These are phyloP conservation scores for Hesperophylax magnus DNA, from an alignment of 1,140 invertebrate species.

Conservation along the genomic window DNA sequence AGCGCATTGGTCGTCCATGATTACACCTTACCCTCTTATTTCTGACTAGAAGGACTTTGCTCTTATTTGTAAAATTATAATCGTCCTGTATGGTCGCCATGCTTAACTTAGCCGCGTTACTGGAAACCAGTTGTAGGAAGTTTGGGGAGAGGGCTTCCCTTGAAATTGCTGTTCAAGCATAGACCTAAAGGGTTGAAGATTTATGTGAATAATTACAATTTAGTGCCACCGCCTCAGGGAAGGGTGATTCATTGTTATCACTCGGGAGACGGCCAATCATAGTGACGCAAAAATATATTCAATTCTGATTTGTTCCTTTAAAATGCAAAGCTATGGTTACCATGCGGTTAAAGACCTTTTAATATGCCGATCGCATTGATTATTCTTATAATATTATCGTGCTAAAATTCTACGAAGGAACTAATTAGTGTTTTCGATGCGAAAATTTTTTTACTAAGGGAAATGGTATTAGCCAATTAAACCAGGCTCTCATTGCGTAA, in stretches of 20 bases:
- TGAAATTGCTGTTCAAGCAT: conserved; percentile 33
- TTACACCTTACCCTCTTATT: conserved; percentile 26
- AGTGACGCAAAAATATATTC: conserved; percentile 42
- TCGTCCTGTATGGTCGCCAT: not conserved
- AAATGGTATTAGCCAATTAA: too few relatives aligned
- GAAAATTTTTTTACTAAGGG: too few relatives aligned
- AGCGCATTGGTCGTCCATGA: not conserved
- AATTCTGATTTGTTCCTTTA: conserved; percentile 1
- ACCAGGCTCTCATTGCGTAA: too few relatives aligned
- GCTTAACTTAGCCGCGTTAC: conserved; percentile 22
- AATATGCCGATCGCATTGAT: not conserved
- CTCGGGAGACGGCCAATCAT: conserved; percentile 33
- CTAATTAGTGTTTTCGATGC: too few relatives aligned
- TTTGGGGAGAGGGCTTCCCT: conserved; percentile 22
- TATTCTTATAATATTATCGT: too few relatives aligned
- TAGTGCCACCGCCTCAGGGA: conserved; percentile 45
- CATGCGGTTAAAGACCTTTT: not conserved
- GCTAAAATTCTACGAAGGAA: too few relatives aligned
- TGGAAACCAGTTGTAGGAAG: conserved; percentile 23
- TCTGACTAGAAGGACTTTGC: conserved; percentile 40
- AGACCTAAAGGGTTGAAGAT: conserved; percentile 52
- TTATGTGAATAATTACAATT: conserved; percentile 58
- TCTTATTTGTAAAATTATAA: conserved; percentile 46
- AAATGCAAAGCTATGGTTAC: conserved; percentile 16
- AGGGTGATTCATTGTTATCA: conserved; percentile 47